Conservation (phyloP, 2,888 invertebrate genomes). For the Spicauda simplicius region DNA sequence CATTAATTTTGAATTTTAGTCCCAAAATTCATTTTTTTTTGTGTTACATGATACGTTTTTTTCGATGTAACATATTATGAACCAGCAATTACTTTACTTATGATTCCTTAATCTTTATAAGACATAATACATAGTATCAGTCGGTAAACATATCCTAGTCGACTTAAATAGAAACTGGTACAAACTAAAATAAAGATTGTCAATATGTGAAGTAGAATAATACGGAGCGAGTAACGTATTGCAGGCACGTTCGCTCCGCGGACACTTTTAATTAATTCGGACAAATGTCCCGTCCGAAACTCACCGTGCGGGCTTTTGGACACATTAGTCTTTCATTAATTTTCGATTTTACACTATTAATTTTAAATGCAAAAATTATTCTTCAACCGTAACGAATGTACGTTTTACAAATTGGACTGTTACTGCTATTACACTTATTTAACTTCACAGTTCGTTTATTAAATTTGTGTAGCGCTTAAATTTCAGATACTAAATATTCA, state of each 20-base stretch:
- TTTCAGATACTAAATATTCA: too few species aligned
- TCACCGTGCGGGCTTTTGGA: constrained; percentile 25
- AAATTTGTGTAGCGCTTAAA: too few species aligned
- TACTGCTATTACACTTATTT: neutral
- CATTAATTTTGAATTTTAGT: constrained; percentile 16
- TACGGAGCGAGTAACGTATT: constrained; percentile 38
- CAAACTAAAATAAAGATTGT: neutral
- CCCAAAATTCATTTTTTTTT: too few species aligned
- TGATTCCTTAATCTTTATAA: too few species aligned
- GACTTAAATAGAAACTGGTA: neutral
- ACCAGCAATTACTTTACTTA: too few species aligned
- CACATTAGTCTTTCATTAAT: constrained; percentile 32
- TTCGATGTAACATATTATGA: too few species aligned
- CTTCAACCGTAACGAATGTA: neutral
- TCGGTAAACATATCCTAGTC: neutral
- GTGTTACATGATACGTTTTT: too few species aligned
- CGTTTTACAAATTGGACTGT: neutral
- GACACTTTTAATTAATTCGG: constrained; percentile 76
- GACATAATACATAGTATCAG: too few species aligned
- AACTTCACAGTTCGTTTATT: too few species aligned
- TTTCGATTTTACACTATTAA: constrained; percentile 23
- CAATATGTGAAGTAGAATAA: neutral
- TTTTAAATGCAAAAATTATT: constrained; percentile 24
- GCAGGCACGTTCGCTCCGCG: constrained; percentile 40
- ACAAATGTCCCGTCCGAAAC: constrained; percentile 54